Evolutionary conservation across 2,797 vertebrate genomes (phyloP).

Genomic region (Gadopsis bispinosus): DNA sequence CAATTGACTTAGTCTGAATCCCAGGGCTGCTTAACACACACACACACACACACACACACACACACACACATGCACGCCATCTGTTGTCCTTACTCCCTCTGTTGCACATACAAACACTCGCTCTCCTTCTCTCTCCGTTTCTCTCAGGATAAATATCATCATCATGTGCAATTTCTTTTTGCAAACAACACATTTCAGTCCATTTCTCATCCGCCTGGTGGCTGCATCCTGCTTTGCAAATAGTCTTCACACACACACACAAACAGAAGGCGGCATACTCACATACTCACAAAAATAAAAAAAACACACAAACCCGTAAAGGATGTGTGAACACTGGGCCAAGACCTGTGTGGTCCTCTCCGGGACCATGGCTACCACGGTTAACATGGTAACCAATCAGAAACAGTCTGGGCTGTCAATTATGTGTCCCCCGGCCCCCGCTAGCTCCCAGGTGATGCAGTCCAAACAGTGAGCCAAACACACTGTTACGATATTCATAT

Average conservation of each 20-base stretch:
- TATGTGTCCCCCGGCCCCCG: slow-evolving; percentile 18
- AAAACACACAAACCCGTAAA: not conserved
- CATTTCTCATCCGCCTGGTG: slow-evolving; percentile 3
- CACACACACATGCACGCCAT: slow-evolving; percentile 28
- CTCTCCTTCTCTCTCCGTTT: not conserved
- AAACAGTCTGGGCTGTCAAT: slow-evolving; percentile 49
- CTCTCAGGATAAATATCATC: slow-evolving; percentile 47
- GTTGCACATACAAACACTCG: slow-evolving; percentile 7
- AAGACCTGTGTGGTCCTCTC: slow-evolving; percentile 10
- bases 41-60: slow-evolving; percentile 33
- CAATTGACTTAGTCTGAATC: slow-evolving; percentile 58
- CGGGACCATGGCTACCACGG: not conserved
- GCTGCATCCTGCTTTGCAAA: slow-evolving; percentile 24
- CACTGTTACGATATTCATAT: slow-evolving; percentile 44
- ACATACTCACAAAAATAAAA: not conserved
- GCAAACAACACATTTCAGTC: slow-evolving; percentile 33
- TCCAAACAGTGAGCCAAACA: slow-evolving; percentile 16
- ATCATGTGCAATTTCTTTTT: slow-evolving; percentile 52
- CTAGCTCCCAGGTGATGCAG: slow-evolving; percentile 3
- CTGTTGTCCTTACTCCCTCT: slow-evolving; percentile 27
- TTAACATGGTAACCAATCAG: slow-evolving; percentile 22
- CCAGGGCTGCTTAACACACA: slow-evolving; percentile 28
- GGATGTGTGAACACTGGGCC: slow-evolving; percentile 10
- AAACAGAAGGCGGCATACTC: not conserved
- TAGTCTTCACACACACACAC: slow-evolving; percentile 17